These are phyloP conservation scores for Gobionotothen gibberifrons DNA, from an alignment of 2,797 vertebrate species.

Conservation along the genomic window DNA sequence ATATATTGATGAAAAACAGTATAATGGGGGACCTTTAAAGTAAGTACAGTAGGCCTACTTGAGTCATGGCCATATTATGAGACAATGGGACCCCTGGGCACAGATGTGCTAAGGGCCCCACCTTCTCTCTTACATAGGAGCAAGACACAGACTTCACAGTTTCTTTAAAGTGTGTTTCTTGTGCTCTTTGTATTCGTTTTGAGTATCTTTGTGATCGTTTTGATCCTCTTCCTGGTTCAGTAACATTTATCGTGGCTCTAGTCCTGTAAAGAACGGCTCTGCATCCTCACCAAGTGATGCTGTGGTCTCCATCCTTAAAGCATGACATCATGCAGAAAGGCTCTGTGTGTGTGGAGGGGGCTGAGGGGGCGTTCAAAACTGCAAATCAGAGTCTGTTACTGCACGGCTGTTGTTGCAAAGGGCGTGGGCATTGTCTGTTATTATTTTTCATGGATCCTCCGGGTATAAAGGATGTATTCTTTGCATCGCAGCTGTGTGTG, in stretches of 20 bases:
- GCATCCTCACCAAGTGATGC: constrained; percentile 36
- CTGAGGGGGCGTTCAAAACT: constrained; percentile 43
- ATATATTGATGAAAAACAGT: too few relatives aligned
- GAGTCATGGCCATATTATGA: too few relatives aligned
- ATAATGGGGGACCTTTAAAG: too few relatives aligned
- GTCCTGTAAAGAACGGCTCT: not conserved
- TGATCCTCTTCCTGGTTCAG: too few relatives aligned
- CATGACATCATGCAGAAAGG: constrained; percentile 71
- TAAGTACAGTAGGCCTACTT: not conserved
- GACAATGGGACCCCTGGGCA: too few relatives aligned
- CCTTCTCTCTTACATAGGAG: too few relatives aligned
- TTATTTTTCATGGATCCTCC: constrained; percentile 6
- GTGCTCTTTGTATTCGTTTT: too few relatives aligned
- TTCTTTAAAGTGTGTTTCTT: too few relatives aligned
- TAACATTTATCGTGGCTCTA: too few relatives aligned
- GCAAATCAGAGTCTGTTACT: constrained; percentile 28
- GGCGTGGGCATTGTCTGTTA: constrained; percentile 42
- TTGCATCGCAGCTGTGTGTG: constrained; percentile 1
- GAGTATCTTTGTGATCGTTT: too few relatives aligned
- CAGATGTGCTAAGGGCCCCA: too few relatives aligned
- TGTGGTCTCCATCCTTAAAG: constrained; percentile 36
- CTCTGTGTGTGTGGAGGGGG: not conserved
- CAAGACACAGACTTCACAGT: too few relatives aligned
- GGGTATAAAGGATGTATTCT: not conserved
- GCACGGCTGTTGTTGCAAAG: constrained; percentile 36